Evolutionary conservation across 2,888 invertebrate genomes (phyloP), one percentile per base, ranked within the genome.

Genomic region (Drosophila heteroneura): DNA sequence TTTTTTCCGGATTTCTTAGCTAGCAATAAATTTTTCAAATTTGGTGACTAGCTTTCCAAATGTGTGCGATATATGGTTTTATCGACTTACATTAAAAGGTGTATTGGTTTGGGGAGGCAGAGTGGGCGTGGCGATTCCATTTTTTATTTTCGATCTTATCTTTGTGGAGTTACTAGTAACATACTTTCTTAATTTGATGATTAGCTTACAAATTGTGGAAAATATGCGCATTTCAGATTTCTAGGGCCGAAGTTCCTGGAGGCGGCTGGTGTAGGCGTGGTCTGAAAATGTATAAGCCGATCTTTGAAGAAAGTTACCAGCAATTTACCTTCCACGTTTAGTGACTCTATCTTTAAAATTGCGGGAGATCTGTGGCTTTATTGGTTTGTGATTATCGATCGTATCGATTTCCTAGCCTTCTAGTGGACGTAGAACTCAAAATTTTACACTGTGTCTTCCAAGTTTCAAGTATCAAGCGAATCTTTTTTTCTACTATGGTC

Each of bases 401-500:
- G 4, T 1, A 7, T 47, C 22, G 4, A 22, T 7, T 47, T 47
- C 1, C 7, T 7, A 4, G 14, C 6, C 1, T 12, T 22, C 22
- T 6, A 22, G 7, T 47, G 5, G 10, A n/a, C n/a, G 3, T 22
- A 44, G 22, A 6, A 22, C 22, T 7, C 6, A 1, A 47, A 7
- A 22, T 47, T 7, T 1, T 14, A 4, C 22, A 7, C 7, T 22
- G 6, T 44, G 7, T 22, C 41, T 41, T 10, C n/a, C 22, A 44
- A 3, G 44, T 44, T 12, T 12, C 1, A 44, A 22, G 22, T 44
- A 22, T 44, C 22, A 22, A 41, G 41, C 10, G 5, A n/a, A 41
- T 2, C 2, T 2, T 2, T n/a, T 5, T 5, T n/a, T 5, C 10
- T n/a, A 5, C 41, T 12, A 12, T 5, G n/a, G 3, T 5, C n/a